Base-by-base conservation (phyloP, 2,113 vertebrate species). In the Heterocephalus glaber region DNA sequence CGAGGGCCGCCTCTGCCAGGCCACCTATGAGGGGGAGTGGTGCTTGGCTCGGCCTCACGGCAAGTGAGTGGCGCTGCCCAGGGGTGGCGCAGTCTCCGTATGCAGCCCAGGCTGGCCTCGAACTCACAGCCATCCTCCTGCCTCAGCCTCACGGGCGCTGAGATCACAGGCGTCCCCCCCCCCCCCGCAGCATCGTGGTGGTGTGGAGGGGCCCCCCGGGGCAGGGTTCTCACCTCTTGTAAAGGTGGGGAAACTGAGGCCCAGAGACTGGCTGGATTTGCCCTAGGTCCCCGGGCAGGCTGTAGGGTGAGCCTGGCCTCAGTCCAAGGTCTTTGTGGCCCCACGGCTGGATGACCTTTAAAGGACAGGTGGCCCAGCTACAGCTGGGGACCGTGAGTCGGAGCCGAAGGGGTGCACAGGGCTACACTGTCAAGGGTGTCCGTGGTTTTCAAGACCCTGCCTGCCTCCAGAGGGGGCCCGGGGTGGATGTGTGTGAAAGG, bases 1-100 rank as follows among this genome's bases (percentile, higher is more conserved):
- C 0, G 98, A 98, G 80, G 97, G 98, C 12, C 97, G 93, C 49
- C 96, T 98, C 74, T 97, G 96, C 44, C 96, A 79, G 0, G 98
- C 98, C 0, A 83, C 96, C 88, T 99, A 99, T 0, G 98, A 99
- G 56, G 99, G 99, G 0, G 96, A 98, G 44, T 99, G 98, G 98
- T 90, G 17, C 33, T 38, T 60, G 90, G 98, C 98, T 56, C 98
- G 97, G 81, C 99, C 98, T 0, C 98, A 99, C 0, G 98, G 99
- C 97, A 98, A 98, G 99, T 99, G 97, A 98, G 98, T 98, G 41
- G 19, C 30, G 1, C 16, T 7, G 38, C 54, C 28, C 65, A 4
- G 35, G 20, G 38, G 35, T 3, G 4, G 49, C 14, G 7, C 33
- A 33, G 80, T 63, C 8, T 58, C 56, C 56, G 5, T 24, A 22